Percentiles rank a stretch among this genome's conserved stretches.
These are phyloP conservation scores for Tetrapedia diversipes DNA, from an alignment of 2,888 invertebrate species.

Conservation along the genomic window DNA sequence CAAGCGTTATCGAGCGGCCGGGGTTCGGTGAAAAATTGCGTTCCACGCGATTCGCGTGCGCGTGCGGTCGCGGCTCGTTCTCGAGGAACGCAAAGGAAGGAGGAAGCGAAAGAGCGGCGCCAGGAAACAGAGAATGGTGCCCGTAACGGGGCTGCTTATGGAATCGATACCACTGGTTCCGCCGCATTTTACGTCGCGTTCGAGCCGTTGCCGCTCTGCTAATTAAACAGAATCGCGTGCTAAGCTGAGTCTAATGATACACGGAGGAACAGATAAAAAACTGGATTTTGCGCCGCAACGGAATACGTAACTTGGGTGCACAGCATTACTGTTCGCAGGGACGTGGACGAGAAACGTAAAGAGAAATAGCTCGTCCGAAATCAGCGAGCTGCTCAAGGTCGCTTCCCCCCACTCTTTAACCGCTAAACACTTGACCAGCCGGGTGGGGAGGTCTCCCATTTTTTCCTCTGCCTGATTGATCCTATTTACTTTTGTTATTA, in stretches of 20 bases:
- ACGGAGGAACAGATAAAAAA: not conserved
- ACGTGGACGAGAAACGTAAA: no score
- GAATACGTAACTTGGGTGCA: no score
- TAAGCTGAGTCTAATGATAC: not conserved
- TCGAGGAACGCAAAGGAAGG: not conserved
- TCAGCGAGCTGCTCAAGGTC: not conserved
- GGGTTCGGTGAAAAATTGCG: conserved; percentile 6
- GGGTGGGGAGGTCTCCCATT: no score
- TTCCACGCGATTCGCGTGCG: not conserved
- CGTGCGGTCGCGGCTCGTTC: not conserved
- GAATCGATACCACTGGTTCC: conserved; percentile 31
- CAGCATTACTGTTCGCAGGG: no score
- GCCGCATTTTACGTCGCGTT: conserved; percentile 15
- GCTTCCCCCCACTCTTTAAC: no score
- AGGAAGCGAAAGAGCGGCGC: not conserved
- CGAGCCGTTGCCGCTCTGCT: not conserved
- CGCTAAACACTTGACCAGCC: no score
- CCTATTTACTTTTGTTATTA: no score
- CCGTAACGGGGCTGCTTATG: conserved; percentile 3
- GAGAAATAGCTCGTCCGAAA: no score
- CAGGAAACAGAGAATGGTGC: not conserved
- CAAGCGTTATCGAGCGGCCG: conserved; percentile 2
- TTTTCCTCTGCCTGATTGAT: no score
- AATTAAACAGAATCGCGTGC: conserved; percentile 19
- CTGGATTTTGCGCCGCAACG: not conserved